Base-by-base conservation (phyloP, 2,113 vertebrate species). In the Galeopterus variegatus region DNA sequence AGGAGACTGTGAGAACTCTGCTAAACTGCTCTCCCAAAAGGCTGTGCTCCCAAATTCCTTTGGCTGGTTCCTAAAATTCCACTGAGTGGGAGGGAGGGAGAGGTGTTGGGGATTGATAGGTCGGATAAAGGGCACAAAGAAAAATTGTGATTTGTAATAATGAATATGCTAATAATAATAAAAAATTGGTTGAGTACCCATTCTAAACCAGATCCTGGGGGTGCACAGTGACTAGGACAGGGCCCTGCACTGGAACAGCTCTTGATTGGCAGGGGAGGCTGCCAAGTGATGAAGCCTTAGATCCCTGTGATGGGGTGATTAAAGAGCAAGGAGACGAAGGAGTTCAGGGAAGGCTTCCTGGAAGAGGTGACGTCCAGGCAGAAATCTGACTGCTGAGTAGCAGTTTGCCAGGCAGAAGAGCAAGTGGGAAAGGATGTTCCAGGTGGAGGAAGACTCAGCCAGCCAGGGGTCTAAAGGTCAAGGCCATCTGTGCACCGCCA, bases 101-200 rank as follows among this genome's bases (percentile, higher is more conserved):
- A 41, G 41, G 41, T 41, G 41, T 41, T 41, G 41, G 41, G 41
- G 41, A 41, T 41, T 41, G 41, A 41, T 41, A 41, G 41, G 41
- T 41, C 4, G 41, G 41, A 41, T 41, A 41, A 41, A 41, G 41
- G 41, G 41, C 41, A 41, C 4, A 41, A 41, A 41, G 41, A 41
- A 41, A 41, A 41, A 41, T 41, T 41, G 41, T 41, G 41, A 41
- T 41, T 41, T 41, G 41, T 41, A 41, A 41, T 41, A 41, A 41
- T 41, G 41, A 41, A 41, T 41, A 41, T 41, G 41, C 41, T 41
- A 41, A 41, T 41, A 41, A 41, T 41, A 41, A 41, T 41, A 41
- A 41, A 41, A 41, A 41, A 41, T 41, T 41, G 41, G 41, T 41
- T 0, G 18, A 87, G 31, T 1, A 0, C 33, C 33, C 58, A 0